A percentile compares a stretch with the other conserved stretches of the same genome.
phyloP scores from a whole-genome alignment of 2,113 vertebrate genomes.

The Salvator merianae region DNA sequence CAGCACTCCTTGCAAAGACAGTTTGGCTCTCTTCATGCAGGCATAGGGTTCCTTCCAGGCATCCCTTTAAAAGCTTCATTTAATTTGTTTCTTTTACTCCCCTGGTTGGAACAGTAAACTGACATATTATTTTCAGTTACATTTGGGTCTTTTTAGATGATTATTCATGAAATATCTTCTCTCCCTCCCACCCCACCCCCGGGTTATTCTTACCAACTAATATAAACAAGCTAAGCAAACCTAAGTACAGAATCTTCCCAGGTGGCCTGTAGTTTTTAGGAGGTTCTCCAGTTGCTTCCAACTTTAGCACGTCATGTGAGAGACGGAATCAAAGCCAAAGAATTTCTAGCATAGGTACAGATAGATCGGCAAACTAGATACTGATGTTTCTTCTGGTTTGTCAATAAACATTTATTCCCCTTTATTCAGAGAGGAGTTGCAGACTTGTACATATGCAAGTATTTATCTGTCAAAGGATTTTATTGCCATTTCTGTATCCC shows the following conservation, averaged over 20 bases:
- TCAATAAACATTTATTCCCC: conserved; percentile 48
- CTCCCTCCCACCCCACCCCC: background rate
- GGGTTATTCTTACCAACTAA: background rate
- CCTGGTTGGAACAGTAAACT: rapidly evolving
- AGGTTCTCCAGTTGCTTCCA: conserved; percentile 18
- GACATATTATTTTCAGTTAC: conserved; percentile 27
- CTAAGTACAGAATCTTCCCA: background rate
- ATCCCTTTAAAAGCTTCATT: background rate
- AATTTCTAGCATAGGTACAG: conserved; percentile 36
- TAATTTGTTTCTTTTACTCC: background rate
- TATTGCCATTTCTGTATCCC: conserved; percentile 52
- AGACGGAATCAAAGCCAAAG: conserved; percentile 62
- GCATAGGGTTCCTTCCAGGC: conserved; percentile 3
- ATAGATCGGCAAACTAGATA: conserved; percentile 16
- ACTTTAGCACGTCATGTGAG: conserved; percentile 35
- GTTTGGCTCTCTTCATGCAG: conserved; percentile 32
- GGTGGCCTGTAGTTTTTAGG: conserved; percentile 42
- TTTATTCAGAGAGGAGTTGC: conserved; percentile 21
- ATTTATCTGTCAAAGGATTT: conserved; percentile 41
- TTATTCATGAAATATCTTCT: background rate
- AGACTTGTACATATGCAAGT: conserved; percentile 4
- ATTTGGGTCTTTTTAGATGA: background rate
- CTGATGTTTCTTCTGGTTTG: background rate
- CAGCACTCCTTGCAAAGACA: conserved; percentile 36
- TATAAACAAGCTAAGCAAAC: background rate